These are phyloP conservation scores for Fopius arisanus DNA, from an alignment of 1,140 invertebrate species.

Conservation along the genomic window DNA sequence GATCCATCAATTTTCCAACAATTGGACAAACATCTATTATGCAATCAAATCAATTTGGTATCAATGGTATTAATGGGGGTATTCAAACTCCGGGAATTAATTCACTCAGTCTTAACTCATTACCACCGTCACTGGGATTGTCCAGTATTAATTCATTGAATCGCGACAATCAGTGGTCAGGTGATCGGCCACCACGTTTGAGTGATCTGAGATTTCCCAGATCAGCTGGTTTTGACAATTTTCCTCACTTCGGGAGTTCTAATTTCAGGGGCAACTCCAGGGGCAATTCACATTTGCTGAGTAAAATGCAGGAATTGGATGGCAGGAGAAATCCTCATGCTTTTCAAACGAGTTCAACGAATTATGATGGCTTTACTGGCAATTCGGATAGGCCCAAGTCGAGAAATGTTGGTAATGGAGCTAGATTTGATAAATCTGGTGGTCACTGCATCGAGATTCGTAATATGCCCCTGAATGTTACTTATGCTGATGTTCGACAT, in stretches of 20 bases:
- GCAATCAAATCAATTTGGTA: constrained; percentile 46
- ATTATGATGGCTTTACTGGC: neutral
- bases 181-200: constrained; percentile 38
- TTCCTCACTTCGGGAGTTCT: constrained; percentile 35
- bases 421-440: constrained; percentile 50
- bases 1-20: constrained; percentile 33
- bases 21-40: constrained; percentile 37
- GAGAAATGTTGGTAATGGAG: constrained; percentile 35
- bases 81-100: constrained; percentile 43
- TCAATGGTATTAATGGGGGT: constrained; percentile 52
- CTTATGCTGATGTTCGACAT: constrained; percentile 80
- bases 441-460: constrained; percentile 75
- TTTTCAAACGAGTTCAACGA: constrained; percentile 56
- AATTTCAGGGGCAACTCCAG: constrained; percentile 21
- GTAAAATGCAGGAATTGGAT: constrained; percentile 66
- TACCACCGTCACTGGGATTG: constrained; percentile 28
- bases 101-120: constrained; percentile 32
- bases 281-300: constrained; percentile 42
- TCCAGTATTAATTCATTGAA: constrained; percentile 12
- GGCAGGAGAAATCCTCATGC: constrained; percentile 70
- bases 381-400: constrained; percentile 29
- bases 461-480: constrained; percentile 72
- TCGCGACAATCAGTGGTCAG: constrained; percentile 43
- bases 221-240: constrained; percentile 48
- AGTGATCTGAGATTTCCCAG: constrained; percentile 46